A percentile compares a stretch with the other conserved stretches of the same genome.
Conservation (phyloP, 1,140 invertebrate genomes). For the Brevipalpus yothersi region DNA sequence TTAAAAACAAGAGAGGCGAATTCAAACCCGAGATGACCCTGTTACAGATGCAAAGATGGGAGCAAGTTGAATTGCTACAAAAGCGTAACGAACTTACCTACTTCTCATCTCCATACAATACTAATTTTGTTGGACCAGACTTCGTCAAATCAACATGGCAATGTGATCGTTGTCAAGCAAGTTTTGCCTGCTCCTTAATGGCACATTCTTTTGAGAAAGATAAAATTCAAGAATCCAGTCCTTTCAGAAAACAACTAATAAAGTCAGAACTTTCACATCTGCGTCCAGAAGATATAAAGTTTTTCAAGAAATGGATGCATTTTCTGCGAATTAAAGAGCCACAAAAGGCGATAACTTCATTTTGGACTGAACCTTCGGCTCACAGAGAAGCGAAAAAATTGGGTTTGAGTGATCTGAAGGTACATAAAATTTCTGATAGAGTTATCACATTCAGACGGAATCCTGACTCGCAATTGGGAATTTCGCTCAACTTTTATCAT, state of each 20-base stretch:
- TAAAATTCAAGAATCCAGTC: not conserved
- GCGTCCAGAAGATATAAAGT: constrained; percentile 36
- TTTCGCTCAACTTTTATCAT: too few relatives aligned
- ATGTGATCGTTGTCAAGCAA: constrained; percentile 54
- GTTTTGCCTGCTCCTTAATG: constrained; percentile 35
- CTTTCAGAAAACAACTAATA: constrained; percentile 14
- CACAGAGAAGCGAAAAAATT: constrained; percentile 14
- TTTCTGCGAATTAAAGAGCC: constrained; percentile 15
- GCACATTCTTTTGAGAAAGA: constrained; percentile 2
- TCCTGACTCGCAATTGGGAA: not conserved
- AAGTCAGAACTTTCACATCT: constrained; percentile 35
- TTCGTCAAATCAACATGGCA: constrained; percentile 39
- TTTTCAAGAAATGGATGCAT: constrained; percentile 54
- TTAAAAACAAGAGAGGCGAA: constrained; percentile 37
- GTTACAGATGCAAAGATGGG: constrained; percentile 36
- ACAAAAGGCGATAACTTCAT: constrained; percentile 25
- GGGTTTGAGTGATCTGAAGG: not conserved
- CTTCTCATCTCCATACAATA: constrained; percentile 20
- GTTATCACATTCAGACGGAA: not conserved
- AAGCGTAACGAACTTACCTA: constrained; percentile 49
- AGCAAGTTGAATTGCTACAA: constrained; percentile 43
- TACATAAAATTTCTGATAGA: not conserved
- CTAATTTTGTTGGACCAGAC: constrained; percentile 35
- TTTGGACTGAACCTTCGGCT: too few relatives aligned
- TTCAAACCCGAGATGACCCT: too few relatives aligned